phyloP scores from a whole-genome alignment of 1,140 invertebrate genomes.

The Orchesella cincta region DNA sequence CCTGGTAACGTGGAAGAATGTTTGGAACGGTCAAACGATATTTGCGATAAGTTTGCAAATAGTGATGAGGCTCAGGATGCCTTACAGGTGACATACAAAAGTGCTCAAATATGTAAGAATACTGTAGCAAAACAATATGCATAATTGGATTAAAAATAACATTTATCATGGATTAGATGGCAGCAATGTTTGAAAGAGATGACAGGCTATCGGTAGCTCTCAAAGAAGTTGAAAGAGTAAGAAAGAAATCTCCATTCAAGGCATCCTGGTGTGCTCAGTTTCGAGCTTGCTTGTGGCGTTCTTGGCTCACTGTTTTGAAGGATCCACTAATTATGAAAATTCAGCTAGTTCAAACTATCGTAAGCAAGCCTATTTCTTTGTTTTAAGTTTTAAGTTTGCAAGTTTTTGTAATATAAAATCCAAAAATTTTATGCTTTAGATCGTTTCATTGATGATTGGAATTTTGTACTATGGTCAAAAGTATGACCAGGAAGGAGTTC shows the following conservation, averaged over 20 bases:
- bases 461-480: conserved; percentile 58
- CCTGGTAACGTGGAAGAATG: conserved; percentile 53
- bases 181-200: no score
- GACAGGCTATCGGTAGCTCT: not conserved
- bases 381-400: not conserved
- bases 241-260: conserved; percentile 51
- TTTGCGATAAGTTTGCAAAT: conserved; percentile 50
- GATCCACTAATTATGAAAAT: conserved; percentile 58
- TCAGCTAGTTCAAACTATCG: conserved; percentile 57
- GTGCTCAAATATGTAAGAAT: no score
- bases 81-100: no score
- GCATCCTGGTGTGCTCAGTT: conserved; percentile 58
- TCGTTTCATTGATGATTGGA: conserved; percentile 57
- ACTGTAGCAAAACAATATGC: no score
- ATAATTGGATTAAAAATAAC: no score
- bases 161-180: no score
- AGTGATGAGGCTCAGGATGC: not conserved
- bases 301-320: conserved; percentile 55
- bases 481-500: conserved; percentile 57
- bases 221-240: not conserved
- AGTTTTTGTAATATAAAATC: not conserved
- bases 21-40: conserved; percentile 45
- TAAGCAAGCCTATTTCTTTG: conserved; percentile 50
- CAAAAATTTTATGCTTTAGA: conserved; percentile 44
- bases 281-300: conserved; percentile 56